Conservation (phyloP, 2,888 invertebrate species). For the Drosophila bunnanda region DNA sequence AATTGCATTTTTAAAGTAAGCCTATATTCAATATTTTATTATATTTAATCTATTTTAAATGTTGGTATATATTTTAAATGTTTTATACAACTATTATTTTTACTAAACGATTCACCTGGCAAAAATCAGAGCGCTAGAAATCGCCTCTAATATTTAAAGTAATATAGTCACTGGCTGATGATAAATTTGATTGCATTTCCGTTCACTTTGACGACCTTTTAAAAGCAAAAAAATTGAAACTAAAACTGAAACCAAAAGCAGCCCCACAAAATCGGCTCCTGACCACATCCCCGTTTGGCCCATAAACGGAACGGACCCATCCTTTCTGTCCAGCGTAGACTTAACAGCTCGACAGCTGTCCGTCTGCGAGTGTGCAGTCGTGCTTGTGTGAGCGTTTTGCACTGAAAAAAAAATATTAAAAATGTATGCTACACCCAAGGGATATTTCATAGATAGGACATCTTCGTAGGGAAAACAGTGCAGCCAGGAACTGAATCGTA, state of each 20-base stretch:
- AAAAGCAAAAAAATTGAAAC: constrained; percentile 27
- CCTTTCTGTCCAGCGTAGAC: constrained; percentile 56
- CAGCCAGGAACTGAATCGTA: rapidly evolving
- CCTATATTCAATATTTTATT: background rate
- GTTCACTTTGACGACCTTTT: constrained; percentile 3
- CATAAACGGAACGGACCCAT: constrained; percentile 50
- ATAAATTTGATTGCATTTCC: constrained; percentile 24
- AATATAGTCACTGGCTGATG: constrained; percentile 4
- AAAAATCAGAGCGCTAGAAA: background rate
- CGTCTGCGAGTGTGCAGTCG: constrained; percentile 33
- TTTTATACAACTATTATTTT: background rate
- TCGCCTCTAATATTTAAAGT: background rate
- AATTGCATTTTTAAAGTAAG: background rate
- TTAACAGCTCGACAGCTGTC: constrained; percentile 67
- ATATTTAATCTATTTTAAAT: too few relatives aligned
- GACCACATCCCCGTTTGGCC: constrained; percentile 43
- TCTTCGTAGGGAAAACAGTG: rapidly evolving
- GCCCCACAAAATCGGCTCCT: constrained; percentile 57
- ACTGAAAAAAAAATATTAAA: background rate
- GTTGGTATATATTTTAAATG: too few relatives aligned
- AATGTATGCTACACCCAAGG: background rate
- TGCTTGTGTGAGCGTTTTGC: constrained; percentile 12
- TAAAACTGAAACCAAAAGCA: constrained; percentile 45
- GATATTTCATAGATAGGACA: too few relatives aligned
- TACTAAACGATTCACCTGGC: background rate